Evolutionary conservation across 2,113 vertebrate genomes (phyloP).

Genomic region (Xiphophorus maculatus): DNA sequence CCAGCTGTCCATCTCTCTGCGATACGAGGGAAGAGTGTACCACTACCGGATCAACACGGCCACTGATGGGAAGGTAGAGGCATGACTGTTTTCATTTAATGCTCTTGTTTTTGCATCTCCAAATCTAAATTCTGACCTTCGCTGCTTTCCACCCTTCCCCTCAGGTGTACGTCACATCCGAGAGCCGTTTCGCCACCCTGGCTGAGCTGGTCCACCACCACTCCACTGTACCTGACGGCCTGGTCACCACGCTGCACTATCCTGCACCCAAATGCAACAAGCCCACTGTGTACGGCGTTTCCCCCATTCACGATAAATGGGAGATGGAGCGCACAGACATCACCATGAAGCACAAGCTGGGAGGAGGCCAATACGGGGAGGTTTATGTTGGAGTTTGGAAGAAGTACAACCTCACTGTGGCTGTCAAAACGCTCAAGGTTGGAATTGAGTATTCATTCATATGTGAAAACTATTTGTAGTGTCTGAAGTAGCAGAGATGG

Average conservation of each 20-base stretch:
- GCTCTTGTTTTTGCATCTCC: not conserved
- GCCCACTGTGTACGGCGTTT: conserved; percentile 97
- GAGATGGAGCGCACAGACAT: conserved; percentile 99
- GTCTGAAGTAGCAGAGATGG: not conserved
- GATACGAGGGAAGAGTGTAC: conserved; percentile 97
- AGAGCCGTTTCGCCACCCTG: conserved; percentile 95
- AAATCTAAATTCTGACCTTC: not conserved
- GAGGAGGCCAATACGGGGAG: conserved; percentile 97
- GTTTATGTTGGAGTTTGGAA: conserved; percentile 99
- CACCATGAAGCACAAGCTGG: conserved; percentile 99
- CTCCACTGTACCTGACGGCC: conserved; percentile 95
- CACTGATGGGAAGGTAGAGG: conserved; percentile 90
- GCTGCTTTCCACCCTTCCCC: not conserved
- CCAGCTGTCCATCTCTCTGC: conserved; percentile 96
- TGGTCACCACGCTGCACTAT: conserved; percentile 98
- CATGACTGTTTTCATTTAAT: not conserved
- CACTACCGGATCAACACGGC: conserved; percentile 99
- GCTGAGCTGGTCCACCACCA: conserved; percentile 98
- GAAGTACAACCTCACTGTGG: conserved; percentile 97
- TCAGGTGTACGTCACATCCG: conserved; percentile 96
- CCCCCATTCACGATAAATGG: conserved; percentile 99
- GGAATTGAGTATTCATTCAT: conserved; percentile 6
- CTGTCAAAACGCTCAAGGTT: conserved; percentile 98
- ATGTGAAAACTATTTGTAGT: not conserved
- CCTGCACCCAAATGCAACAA: conserved; percentile 99